phyloP scores from a whole-genome alignment of 2,797 vertebrate genomes.

The Urocyon cinereoargenteus region DNA sequence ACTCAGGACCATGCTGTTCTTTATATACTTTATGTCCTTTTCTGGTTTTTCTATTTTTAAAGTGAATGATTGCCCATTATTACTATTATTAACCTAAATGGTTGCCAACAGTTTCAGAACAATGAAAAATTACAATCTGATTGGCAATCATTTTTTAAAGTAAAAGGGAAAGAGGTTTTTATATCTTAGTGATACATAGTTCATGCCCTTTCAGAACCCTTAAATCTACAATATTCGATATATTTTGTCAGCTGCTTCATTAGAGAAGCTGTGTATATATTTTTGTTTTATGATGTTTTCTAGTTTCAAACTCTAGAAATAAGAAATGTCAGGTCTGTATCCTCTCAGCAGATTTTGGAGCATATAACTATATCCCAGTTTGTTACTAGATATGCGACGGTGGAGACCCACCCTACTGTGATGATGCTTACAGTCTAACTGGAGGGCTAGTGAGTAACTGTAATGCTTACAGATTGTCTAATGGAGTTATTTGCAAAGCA shows the following conservation, averaged over 20 bases:
- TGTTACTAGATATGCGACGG: neutral
- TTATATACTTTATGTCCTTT: neutral
- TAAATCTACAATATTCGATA: neutral
- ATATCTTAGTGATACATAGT: neutral
- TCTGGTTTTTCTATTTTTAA: constrained; percentile 49
- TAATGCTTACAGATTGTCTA: neutral
- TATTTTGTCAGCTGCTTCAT: neutral
- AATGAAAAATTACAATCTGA: neutral
- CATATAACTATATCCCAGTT: neutral
- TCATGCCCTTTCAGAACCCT: neutral
- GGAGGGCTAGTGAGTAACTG: neutral
- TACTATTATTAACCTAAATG: neutral
- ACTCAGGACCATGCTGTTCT: neutral
- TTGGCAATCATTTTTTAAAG: neutral
- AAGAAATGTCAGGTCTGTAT: neutral
- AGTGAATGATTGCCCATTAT: neutral
- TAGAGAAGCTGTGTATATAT: neutral
- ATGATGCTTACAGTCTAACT: neutral
- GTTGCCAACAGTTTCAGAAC: constrained; percentile 26
- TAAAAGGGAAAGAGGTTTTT: neutral
- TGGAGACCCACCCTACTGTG: neutral
- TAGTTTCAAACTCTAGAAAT: neutral
- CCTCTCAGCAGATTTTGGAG: neutral
- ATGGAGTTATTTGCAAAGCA: neutral
- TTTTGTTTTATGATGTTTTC: constrained; percentile 27